Evolutionary conservation across 2,113 vertebrate species (phyloP).

Genomic region (Sceloporus undulatus): DNA sequence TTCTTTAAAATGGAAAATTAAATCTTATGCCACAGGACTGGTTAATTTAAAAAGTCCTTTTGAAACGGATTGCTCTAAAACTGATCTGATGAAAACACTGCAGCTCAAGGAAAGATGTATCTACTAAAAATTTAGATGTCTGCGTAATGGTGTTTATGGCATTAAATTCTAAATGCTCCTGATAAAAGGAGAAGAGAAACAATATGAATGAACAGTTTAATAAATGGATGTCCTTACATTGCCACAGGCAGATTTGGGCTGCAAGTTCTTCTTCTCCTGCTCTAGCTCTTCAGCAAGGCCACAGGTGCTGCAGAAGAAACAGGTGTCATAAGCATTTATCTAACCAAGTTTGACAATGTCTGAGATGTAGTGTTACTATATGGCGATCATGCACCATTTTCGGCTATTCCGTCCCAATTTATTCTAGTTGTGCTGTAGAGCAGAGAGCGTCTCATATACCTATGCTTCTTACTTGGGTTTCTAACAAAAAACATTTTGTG

Average conservation of each 20-base stretch:
- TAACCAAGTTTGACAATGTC: not conserved
- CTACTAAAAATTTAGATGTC: not conserved
- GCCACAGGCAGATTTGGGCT: conserved; percentile 93
- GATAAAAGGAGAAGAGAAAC: not conserved
- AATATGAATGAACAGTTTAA: not conserved
- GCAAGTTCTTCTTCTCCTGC: conserved; percentile 70
- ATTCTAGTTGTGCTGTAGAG: too few relatives aligned
- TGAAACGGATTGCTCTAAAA: too few relatives aligned
- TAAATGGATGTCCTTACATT: conserved; percentile 81
- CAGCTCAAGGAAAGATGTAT: not conserved
- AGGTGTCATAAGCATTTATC: conserved; percentile 28
- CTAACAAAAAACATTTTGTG: too few relatives aligned
- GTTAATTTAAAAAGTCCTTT: too few relatives aligned
- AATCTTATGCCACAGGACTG: too few relatives aligned
- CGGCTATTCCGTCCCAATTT: not conserved
- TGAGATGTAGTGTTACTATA: not conserved
- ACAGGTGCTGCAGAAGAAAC: conserved; percentile 83
- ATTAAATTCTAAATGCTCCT: not conserved
- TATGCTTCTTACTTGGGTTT: too few relatives aligned
- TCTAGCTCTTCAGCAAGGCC: conserved; percentile 95
- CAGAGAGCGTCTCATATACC: too few relatives aligned
- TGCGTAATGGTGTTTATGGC: not conserved
- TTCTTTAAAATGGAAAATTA: too few relatives aligned
- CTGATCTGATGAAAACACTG: not conserved
- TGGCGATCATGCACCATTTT: not conserved